These are phyloP conservation scores for Criorhina ranunculi DNA, from an alignment of 2,888 invertebrate genomes.

Conservation along the genomic window DNA sequence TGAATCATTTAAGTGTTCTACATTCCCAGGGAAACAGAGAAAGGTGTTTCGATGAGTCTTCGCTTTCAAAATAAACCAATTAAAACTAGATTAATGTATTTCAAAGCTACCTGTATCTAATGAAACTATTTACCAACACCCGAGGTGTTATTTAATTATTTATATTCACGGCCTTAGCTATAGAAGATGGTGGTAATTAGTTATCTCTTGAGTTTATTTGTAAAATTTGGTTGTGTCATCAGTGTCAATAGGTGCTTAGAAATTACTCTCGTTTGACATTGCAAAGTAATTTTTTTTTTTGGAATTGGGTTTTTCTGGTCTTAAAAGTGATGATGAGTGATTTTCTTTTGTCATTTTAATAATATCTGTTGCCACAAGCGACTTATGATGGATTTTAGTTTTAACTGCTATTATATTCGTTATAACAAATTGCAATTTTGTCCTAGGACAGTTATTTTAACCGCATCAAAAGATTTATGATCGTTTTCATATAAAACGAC, in stretches of 20 bases:
- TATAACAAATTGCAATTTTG: no score
- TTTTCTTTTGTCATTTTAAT: background rate
- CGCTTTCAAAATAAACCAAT: conserved; percentile 5
- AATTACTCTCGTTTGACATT: conserved; percentile 31
- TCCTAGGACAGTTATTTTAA: no score
- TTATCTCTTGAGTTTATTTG: background rate
- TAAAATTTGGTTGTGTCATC: conserved; percentile 12
- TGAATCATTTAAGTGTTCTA: conserved; percentile 9
- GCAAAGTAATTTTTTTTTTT: conserved; percentile 11
- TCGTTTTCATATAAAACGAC: no score
- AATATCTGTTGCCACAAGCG: no score
- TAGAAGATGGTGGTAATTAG: conserved; percentile 3
- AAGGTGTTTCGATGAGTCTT: background rate
- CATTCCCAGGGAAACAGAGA: background rate
- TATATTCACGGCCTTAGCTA: background rate
- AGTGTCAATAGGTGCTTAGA: conserved; percentile 25
- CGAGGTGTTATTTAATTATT: background rate
- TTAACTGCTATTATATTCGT: no score
- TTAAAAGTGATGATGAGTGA: conserved; percentile 11
- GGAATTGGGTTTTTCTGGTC: background rate
- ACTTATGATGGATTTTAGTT: no score
- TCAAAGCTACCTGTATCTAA: conserved; percentile 3
- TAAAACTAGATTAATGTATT: background rate
- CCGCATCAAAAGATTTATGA: no score
- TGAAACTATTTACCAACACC: background rate